phyloP scores from a whole-genome alignment of 2,888 invertebrate genomes.

The Caenorhabditis virilis region DNA sequence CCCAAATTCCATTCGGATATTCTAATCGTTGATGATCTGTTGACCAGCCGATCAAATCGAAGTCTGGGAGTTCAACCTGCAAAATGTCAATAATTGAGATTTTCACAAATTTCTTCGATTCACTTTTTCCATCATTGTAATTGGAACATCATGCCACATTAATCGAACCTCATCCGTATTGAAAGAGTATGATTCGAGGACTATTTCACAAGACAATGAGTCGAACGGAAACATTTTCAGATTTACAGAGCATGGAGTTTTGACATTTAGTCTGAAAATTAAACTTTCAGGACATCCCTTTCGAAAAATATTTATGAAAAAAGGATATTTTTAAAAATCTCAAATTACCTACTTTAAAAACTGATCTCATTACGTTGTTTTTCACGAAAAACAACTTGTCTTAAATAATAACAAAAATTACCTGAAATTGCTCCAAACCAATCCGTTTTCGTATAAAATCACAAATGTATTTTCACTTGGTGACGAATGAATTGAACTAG shows the following conservation, averaged over 20 bases:
- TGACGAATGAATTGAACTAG: constrained; percentile 62
- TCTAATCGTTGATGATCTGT: constrained; percentile 64
- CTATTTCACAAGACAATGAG: constrained; percentile 58
- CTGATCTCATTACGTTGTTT: constrained; percentile 1
- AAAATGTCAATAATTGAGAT: constrained; percentile 5
- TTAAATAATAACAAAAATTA: constrained; percentile 16
- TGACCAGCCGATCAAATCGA: constrained; percentile 67
- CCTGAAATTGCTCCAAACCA: constrained; percentile 69
- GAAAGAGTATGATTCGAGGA: constrained; percentile 67
- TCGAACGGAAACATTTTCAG: constrained; percentile 69
- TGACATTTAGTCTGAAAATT: constrained; percentile 62
- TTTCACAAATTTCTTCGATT: background rate
- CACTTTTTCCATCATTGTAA: constrained; percentile 68
- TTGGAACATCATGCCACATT: constrained; percentile 67
- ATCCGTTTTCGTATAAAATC: constrained; percentile 68
- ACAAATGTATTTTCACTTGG: constrained; percentile 69
- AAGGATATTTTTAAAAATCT: too few species aligned
- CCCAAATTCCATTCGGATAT: constrained; percentile 69
- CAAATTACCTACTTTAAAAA: too few species aligned
- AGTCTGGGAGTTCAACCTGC: constrained; percentile 68
- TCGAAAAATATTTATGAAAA: too few species aligned
- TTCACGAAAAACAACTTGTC: background rate
- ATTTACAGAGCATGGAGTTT: constrained; percentile 65
- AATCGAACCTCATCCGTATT: constrained; percentile 67
- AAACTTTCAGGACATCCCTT: too few species aligned